Evolutionary conservation across 1,140 invertebrate species (phyloP), one percentile per base, ranked within the genome.

Genomic region (Heliconius nattereri): DNA sequence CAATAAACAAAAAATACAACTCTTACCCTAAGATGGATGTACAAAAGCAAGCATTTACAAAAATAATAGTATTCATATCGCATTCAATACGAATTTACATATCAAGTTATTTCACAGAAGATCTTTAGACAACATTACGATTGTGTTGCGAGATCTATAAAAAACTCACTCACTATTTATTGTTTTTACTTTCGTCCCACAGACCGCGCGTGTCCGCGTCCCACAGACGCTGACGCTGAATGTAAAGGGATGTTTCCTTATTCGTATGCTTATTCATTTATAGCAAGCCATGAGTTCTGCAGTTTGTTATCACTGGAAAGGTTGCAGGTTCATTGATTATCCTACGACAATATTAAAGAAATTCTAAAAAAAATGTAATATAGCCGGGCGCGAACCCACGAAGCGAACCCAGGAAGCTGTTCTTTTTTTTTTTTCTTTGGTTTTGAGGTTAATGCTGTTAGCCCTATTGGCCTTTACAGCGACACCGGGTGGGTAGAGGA

Each of bases 81-180:
- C 60, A 66, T 66, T 66, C 60, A 66, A 66, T 66, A 66, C 8
- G 26, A 26, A 66, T 66, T 66, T 66, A 26, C 60, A 66, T 66
- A 66, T 66, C 29, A 26, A 26, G 23, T 16, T 66, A 16, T 16
- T 66, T 66, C 26, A 29, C 23, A 66, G 13, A 29, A 29, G 54
- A 66, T 9, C 60, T 66, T 2, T 66, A 66, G 60, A 66, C 60
- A 66, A 29, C 60, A 11, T 29, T 8, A 26, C 60, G 60, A 66
- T 66, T 66, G 60, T 66, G 60, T 66, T 29, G 23, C 3, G 23
- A 66, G 60, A 66, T 66, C 60, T 66, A 66, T 66, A 66, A 66
- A 29, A 66, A 66, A 66, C 60, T 16, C 60, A 26, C 1, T 9
- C 2, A 66, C 26, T 26, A 16, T 66, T 26, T 66, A 29, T 66